Evolutionary conservation across 2,797 vertebrate species (phyloP).

Genomic region (Florisuga fusca): DNA sequence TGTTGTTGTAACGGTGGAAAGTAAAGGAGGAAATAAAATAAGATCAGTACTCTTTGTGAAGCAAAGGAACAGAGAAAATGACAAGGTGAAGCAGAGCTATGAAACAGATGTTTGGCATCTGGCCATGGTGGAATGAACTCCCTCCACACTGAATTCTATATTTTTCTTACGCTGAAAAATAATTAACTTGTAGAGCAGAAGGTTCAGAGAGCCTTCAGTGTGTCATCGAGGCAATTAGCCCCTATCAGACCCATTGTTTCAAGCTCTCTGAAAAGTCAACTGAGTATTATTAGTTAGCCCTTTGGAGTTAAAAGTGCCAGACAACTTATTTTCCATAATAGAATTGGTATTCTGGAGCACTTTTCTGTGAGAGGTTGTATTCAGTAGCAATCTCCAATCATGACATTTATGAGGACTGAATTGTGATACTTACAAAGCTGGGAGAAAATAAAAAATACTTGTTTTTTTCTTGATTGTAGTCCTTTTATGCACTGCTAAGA

Average conservation of each 20-base stretch:
- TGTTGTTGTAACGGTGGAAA: background rate
- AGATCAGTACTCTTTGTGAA: background rate
- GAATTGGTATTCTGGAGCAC: background rate
- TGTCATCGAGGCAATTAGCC: constrained; percentile 53
- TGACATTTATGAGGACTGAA: background rate
- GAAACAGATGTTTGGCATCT: constrained; percentile 43
- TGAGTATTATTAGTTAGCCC: constrained; percentile 9
- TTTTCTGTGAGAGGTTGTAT: constrained; percentile 7
- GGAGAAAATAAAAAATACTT: background rate
- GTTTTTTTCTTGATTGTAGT: background rate
- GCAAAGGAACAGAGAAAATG: background rate
- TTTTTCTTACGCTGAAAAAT: constrained; percentile 39
- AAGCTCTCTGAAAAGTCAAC: constrained; percentile 27
- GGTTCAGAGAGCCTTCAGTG: constrained; percentile 20
- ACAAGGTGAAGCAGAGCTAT: background rate
- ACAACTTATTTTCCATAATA: constrained; percentile 16
- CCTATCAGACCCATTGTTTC: constrained; percentile 37
- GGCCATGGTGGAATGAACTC: constrained; percentile 30
- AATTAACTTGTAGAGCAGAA: constrained; percentile 57
- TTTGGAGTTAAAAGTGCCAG: constrained; percentile 35
- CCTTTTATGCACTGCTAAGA: background rate
- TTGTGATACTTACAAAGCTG: background rate
- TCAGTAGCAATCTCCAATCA: background rate
- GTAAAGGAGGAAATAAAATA: background rate
- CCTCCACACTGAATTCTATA: constrained; percentile 25